Conservation (phyloP, 2,797 vertebrate genomes). For the Darevskia mixta region DNA sequence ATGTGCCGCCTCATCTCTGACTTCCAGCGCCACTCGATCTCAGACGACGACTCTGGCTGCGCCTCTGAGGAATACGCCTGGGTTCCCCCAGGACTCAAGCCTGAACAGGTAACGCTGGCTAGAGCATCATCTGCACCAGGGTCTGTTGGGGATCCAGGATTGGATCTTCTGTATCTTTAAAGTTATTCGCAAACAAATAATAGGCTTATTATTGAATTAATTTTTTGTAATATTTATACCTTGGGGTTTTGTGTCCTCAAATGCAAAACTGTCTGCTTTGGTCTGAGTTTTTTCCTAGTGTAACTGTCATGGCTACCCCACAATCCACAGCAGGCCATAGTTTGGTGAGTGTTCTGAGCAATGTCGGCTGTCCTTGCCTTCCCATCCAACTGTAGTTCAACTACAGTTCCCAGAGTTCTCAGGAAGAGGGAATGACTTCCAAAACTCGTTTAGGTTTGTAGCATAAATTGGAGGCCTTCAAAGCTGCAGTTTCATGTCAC, state of each 20-base stretch:
- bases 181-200: too few relatives aligned
- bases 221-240: too few relatives aligned
- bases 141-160: not conserved
- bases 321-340: not conserved
- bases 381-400: not conserved
- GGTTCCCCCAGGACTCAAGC: slow-evolving; percentile 92
- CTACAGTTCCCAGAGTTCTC: not conserved
- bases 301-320: not conserved
- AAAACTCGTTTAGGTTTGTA: not conserved
- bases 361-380: not conserved
- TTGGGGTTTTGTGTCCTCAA: too few relatives aligned
- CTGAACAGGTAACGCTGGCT: slow-evolving; percentile 85
- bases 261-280: too few relatives aligned
- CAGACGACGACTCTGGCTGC: slow-evolving; percentile 91
- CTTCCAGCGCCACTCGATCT: slow-evolving; percentile 91
- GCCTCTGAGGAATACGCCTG: slow-evolving; percentile 92
- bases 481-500: not conserved
- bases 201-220: too few relatives aligned
- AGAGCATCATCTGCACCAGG: not conserved
- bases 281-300: not conserved
- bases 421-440: not conserved
- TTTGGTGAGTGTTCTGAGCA: not conserved
- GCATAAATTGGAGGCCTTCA: not conserved
- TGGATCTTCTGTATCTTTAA: not conserved
- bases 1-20: slow-evolving; percentile 91